Evolutionary conservation across 2,888 invertebrate species (phyloP).

Genomic region (Amorpha juglandis): DNA sequence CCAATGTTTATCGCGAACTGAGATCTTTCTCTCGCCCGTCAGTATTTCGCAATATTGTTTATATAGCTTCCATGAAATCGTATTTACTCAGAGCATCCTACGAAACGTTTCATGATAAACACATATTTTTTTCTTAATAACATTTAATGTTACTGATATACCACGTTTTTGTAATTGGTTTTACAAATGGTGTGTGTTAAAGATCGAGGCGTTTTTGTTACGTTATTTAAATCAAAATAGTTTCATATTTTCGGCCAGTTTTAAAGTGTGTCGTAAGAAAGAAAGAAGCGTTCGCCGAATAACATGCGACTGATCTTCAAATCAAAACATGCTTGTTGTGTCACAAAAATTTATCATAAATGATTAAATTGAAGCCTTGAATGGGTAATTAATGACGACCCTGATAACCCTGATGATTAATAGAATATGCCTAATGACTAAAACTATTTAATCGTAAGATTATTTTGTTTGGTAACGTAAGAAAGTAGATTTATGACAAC

Average conservation of each 20-base stretch:
- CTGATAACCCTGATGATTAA: slow-evolving; percentile 40
- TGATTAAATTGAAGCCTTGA: slow-evolving; percentile 47
- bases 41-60: slow-evolving; percentile 29
- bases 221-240: too few species aligned
- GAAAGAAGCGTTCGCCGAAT: slow-evolving; percentile 35
- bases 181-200: neutral
- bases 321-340: slow-evolving; percentile 43
- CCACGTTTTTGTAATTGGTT: slow-evolving; percentile 28
- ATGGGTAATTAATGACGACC: slow-evolving; percentile 43
- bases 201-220: too few species aligned
- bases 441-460: slow-evolving; percentile 33
- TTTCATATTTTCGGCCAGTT: neutral
- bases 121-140: slow-evolving; percentile 24
- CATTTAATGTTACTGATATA: slow-evolving; percentile 27
- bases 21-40: slow-evolving; percentile 25
- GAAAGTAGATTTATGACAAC: slow-evolving; percentile 18
- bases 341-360: slow-evolving; percentile 46
- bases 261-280: slow-evolving; percentile 21
- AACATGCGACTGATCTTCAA: slow-evolving; percentile 33
- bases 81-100: slow-evolving; percentile 25
- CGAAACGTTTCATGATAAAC: slow-evolving; percentile 27
- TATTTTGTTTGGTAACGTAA: slow-evolving; percentile 29
- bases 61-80: slow-evolving; percentile 29
- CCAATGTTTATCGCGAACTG: slow-evolving; percentile 33
- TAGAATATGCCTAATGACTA: slow-evolving; percentile 33